Percentiles rank a stretch among this genome's conserved stretches.
Conservation (phyloP, 1,140 invertebrate species). For the Drosophila pallidifrons region DNA sequence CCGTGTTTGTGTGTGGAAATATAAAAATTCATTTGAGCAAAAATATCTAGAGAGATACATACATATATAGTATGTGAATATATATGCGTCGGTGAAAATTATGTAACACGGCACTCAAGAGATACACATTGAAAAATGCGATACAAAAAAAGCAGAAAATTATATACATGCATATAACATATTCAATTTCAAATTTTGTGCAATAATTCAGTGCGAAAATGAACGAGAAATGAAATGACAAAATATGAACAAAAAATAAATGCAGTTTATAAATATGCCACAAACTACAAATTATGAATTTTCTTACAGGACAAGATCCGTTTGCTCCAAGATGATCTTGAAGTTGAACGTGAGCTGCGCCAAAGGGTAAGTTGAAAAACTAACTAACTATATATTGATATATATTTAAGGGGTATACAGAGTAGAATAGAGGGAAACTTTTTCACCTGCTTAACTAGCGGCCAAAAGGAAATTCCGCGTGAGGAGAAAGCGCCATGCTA, state of each 20-base stretch:
- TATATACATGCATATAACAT: constrained; percentile 33
- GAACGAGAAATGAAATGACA: constrained; percentile 20
- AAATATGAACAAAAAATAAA: constrained; percentile 40
- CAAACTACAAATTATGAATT: constrained; percentile 49
- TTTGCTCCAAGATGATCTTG: constrained; percentile 98
- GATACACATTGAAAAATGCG: constrained; percentile 34
- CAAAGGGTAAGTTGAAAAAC: constrained; percentile 92
- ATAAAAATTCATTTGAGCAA: constrained; percentile 75
- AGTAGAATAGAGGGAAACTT: background rate
- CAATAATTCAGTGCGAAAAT: constrained; percentile 57
- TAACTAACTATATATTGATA: background rate
- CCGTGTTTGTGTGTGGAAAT: constrained; percentile 75
- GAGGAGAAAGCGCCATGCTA: constrained; percentile 48
- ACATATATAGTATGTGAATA: constrained; percentile 15
- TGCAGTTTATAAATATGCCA: constrained; percentile 50
- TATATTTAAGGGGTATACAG: background rate
- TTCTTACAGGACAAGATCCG: constrained; percentile 98
- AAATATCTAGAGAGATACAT: constrained; percentile 59
- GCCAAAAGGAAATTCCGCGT: constrained; percentile 35
- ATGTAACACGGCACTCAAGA: constrained; percentile 49
- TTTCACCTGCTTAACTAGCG: constrained; percentile 37
- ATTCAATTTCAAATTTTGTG: constrained; percentile 28
- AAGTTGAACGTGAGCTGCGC: constrained; percentile 97
- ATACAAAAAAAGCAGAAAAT: constrained; percentile 45
- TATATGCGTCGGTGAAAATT: constrained; percentile 51